Evolutionary conservation across 2,113 vertebrate species (phyloP).

Genomic region (Gila orcuttii): DNA sequence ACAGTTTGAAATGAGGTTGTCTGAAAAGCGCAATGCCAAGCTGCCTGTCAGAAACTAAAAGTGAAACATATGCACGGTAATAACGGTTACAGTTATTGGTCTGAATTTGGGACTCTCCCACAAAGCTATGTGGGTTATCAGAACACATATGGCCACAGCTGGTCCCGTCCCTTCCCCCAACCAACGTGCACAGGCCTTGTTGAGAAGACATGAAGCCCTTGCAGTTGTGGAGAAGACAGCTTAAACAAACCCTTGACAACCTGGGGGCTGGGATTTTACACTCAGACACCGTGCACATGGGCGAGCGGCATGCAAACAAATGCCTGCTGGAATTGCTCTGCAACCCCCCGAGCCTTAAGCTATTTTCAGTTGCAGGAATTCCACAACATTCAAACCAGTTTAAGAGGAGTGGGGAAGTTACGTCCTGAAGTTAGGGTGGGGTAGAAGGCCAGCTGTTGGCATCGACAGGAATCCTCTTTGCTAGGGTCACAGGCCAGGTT

Average conservation of each 20-base stretch:
- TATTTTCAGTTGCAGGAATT: slow-evolving; percentile 43
- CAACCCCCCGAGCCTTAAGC: slow-evolving; percentile 5
- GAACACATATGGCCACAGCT: slow-evolving; percentile 34
- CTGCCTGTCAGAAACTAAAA: not conserved
- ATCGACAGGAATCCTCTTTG: not conserved
- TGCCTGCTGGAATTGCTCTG: slow-evolving; percentile 30
- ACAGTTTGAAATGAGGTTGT: not conserved
- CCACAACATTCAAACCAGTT: slow-evolving; percentile 21
- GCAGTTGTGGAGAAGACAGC: not conserved
- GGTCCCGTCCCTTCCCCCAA: slow-evolving; percentile 35
- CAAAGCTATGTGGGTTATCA: slow-evolving; percentile 32
- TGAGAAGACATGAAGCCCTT: not conserved
- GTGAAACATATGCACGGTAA: not conserved
- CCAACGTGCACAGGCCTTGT: not conserved
- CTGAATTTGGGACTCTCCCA: slow-evolving; percentile 32
- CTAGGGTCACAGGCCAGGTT: slow-evolving; percentile 42
- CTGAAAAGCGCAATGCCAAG: not conserved
- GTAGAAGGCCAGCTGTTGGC: slow-evolving; percentile 34
- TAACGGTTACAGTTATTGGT: slow-evolving; percentile 3
- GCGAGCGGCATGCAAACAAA: slow-evolving; percentile 28
- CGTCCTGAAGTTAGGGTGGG: slow-evolving; percentile 13
- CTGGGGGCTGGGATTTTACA: slow-evolving; percentile 30
- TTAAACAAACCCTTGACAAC: slow-evolving; percentile 37
- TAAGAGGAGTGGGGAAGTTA: slow-evolving; percentile 29
- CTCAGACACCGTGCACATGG: not conserved